Conservation (phyloP, 2,888 invertebrate species). For the Dynastes tityus region DNA sequence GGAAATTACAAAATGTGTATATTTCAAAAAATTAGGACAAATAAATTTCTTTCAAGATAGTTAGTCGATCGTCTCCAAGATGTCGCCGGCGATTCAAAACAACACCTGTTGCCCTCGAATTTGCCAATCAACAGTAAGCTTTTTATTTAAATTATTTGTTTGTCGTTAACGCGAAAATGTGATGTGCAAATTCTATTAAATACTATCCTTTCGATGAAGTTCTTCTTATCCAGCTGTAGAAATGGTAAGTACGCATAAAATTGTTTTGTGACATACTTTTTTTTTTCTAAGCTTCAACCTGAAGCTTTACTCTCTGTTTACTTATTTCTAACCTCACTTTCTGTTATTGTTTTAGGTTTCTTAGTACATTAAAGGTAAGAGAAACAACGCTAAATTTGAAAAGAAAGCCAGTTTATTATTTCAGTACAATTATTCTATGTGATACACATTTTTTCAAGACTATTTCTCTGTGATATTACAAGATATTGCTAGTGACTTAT, state of each 20-base stretch:
- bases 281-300: background rate
- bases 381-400: background rate
- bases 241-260: background rate
- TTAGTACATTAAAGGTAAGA: conserved; percentile 22
- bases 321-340: conserved; percentile 13
- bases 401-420: background rate
- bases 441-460: too few species aligned
- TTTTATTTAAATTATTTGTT: conserved; percentile 23
- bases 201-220: background rate
- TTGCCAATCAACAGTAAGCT: conserved; percentile 39
- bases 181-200: background rate
- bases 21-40: background rate
- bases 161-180: background rate
- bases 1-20: too few species aligned
- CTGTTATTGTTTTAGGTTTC: background rate
- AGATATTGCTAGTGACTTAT: conserved; percentile 6
- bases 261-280: background rate
- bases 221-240: background rate
- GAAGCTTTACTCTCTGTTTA: background rate
- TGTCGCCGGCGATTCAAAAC: conserved; percentile 1
- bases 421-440: background rate
- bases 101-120: conserved; percentile 18
- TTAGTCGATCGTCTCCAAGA: background rate
- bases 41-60: too few species aligned
- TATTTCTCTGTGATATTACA: too few species aligned